phyloP scores from a whole-genome alignment of 1,140 invertebrate species.

The Sitobion miscanthi region DNA sequence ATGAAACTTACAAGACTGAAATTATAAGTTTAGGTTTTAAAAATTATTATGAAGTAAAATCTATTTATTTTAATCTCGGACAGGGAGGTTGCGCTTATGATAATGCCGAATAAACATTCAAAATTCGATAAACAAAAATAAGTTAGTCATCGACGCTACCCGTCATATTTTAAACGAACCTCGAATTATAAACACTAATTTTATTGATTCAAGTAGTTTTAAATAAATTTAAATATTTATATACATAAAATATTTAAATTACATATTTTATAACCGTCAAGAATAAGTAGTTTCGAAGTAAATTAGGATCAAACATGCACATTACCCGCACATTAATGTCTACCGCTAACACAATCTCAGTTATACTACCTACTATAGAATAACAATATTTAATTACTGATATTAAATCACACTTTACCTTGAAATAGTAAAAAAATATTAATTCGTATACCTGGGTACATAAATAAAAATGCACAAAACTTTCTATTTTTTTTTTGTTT shows the following conservation, averaged over 20 bases:
- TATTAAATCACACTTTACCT: conserved; percentile 16
- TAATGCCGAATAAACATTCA: not conserved
- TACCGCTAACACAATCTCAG: not conserved
- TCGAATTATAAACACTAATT: not conserved
- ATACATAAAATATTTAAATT: conserved; percentile 15
- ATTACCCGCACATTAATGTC: conserved; percentile 9
- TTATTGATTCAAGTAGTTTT: conserved; percentile 8
- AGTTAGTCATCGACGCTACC: not conserved
- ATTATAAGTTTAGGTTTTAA: not conserved
- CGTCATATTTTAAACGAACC: not conserved
- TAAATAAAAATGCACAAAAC: not conserved
- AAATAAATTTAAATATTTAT: conserved; percentile 11
- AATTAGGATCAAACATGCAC: conserved; percentile 17
- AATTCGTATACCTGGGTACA: not conserved
- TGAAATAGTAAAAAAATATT: not conserved
- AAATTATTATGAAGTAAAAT: not conserved
- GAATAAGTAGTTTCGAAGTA: not conserved
- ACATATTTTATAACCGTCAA: not conserved
- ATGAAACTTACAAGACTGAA: not conserved
- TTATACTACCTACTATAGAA: not conserved
- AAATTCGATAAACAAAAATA: not conserved
- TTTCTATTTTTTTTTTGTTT: not conserved
- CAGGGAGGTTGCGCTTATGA: not conserved
- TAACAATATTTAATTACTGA: conserved; percentile 36
- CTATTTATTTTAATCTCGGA: not conserved